phyloP scores from a whole-genome alignment of 2,888 invertebrate species.

The Ectobius pallidus region DNA sequence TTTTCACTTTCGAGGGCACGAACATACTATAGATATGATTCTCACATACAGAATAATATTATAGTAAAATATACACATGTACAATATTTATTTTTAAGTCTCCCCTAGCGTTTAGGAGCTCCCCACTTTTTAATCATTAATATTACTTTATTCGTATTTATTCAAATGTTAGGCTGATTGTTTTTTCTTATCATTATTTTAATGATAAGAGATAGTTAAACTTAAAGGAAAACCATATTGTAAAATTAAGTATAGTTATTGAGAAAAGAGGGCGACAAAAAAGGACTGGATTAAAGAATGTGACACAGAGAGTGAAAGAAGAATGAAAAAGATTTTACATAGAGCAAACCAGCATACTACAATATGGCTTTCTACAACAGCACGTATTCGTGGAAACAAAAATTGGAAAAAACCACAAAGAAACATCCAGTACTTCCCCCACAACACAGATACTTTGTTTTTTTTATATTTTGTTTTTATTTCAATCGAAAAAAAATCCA shows the following conservation, averaged over 20 bases:
- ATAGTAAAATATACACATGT: conserved; percentile 44
- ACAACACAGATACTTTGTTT: conserved; percentile 33
- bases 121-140: conserved; percentile 25
- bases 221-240: not conserved
- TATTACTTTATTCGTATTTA: conserved; percentile 30
- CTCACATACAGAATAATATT: conserved; percentile 40
- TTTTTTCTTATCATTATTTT: conserved; percentile 26
- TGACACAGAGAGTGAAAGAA: conserved; percentile 3
- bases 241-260: not conserved
- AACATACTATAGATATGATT: conserved; percentile 42
- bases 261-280: not conserved
- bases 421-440: conserved; percentile 36
- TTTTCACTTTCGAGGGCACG: conserved; percentile 35
- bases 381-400: conserved; percentile 20
- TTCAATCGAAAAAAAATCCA: conserved; percentile 40
- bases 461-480: conserved; percentile 32
- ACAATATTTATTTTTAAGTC: conserved; percentile 36
- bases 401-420: conserved; percentile 35
- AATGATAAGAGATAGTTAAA: not conserved
- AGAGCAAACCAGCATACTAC: conserved; percentile 34
- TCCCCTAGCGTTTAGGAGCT: conserved; percentile 21
- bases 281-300: not conserved
- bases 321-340: not conserved
- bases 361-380: conserved; percentile 18
- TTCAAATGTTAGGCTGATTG: conserved; percentile 39